Percentiles rank a stretch among this genome's conserved stretches.
Evolutionary conservation across 2,888 invertebrate genomes (phyloP).

Genomic region (Cephus rjabovi): DNA sequence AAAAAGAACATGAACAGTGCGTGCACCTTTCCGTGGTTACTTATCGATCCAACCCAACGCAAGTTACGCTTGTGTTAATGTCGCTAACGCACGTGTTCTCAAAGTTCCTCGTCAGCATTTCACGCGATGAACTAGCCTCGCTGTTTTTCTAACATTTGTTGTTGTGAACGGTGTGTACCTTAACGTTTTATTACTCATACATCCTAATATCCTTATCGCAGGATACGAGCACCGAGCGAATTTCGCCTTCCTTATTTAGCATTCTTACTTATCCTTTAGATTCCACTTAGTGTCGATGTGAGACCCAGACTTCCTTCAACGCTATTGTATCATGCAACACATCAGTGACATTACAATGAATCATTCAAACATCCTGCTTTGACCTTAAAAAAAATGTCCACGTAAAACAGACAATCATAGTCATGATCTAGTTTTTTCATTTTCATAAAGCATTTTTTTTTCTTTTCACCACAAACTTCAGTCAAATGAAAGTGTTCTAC

Average conservation of each 20-base stretch:
- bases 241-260: neutral
- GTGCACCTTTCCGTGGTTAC: neutral
- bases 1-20: neutral
- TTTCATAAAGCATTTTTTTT: neutral
- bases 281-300: neutral
- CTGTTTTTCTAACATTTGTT: neutral
- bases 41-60: neutral
- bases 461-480: neutral
- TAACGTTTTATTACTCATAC: neutral
- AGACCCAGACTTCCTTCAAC: neutral
- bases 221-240: neutral
- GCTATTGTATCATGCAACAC: neutral
- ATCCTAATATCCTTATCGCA: neutral
- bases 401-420: neutral
- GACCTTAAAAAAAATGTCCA: neutral
- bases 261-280: neutral
- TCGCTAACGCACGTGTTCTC: neutral
- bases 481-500: neutral
- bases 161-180: neutral
- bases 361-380: neutral
- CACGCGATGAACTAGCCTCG: neutral
- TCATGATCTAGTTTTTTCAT: neutral
- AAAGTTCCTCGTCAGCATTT: neutral
- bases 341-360: neutral
- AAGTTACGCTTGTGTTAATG: neutral